Conservation (phyloP, 2,888 invertebrate species). For the Drosophila lutescens region DNA sequence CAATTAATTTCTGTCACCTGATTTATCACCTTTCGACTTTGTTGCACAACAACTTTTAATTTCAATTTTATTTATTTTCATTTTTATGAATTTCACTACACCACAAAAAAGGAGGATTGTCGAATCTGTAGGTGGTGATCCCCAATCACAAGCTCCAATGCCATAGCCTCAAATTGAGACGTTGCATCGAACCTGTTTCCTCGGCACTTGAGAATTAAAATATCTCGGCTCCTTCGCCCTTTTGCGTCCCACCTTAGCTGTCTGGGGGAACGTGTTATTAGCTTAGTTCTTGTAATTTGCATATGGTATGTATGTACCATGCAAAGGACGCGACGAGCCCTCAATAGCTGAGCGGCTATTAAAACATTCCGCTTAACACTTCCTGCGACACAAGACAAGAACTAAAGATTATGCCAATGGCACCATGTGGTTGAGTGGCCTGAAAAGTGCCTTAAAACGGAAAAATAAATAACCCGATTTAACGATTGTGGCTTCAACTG, state of each 20-base stretch:
- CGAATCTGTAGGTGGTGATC: conserved; percentile 45
- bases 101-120: conserved; percentile 18
- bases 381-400: conserved; percentile 70
- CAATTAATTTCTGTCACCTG: conserved; percentile 85
- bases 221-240: conserved; percentile 48
- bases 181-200: conserved; percentile 36
- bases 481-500: not conserved
- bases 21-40: conserved; percentile 83
- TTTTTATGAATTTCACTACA: conserved; percentile 49
- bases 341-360: conserved; percentile 59
- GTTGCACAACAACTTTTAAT: conserved; percentile 81
- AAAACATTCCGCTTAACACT: conserved; percentile 81
- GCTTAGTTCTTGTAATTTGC: conserved; percentile 73
- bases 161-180: conserved; percentile 67
- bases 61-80: conserved; percentile 78
- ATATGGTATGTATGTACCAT: conserved; percentile 45
- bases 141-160: conserved; percentile 14
- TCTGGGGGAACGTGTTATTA: conserved; percentile 73
- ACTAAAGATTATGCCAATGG: conserved; percentile 29
- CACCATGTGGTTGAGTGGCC: conserved; percentile 50
- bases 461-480: not conserved
- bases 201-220: conserved; percentile 69
- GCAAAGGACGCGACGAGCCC: conserved; percentile 34
- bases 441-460: not conserved
- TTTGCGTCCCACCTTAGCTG: conserved; percentile 56